Evolutionary conservation across 2,113 vertebrate species (phyloP).

Genomic region (Emberiza fucata): DNA sequence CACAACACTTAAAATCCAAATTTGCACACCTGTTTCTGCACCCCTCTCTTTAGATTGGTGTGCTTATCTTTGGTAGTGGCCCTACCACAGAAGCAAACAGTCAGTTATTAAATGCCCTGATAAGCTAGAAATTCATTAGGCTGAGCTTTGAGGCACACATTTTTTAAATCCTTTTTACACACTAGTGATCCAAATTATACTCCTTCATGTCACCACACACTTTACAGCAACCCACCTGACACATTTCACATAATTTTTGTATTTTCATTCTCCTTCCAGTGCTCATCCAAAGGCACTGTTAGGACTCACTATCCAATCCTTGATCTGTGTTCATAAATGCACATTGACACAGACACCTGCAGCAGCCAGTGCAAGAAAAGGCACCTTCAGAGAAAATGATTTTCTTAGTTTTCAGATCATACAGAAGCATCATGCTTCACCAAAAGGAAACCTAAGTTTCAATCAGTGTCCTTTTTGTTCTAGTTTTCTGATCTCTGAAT

Average conservation of each 20-base stretch:
- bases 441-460: neutral
- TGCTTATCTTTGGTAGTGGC: neutral
- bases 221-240: neutral
- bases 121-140: neutral
- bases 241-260: neutral
- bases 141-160: neutral
- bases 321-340: neutral
- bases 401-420: neutral
- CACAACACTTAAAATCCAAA: neutral
- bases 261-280: neutral
- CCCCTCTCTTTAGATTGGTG: neutral
- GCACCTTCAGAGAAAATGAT: neutral
- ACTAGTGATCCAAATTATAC: neutral
- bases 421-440: neutral
- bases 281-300: neutral
- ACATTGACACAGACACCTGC: neutral
- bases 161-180: neutral
- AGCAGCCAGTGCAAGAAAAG: neutral
- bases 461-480: neutral
- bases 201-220: neutral
- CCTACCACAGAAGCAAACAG: neutral
- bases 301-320: neutral
- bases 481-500: neutral
- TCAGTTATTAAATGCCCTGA: neutral
- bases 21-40: neutral